Evolutionary conservation across 2,888 invertebrate genomes (phyloP), one percentile per base, ranked within the genome.

Genomic region (Blomia tropicalis): DNA sequence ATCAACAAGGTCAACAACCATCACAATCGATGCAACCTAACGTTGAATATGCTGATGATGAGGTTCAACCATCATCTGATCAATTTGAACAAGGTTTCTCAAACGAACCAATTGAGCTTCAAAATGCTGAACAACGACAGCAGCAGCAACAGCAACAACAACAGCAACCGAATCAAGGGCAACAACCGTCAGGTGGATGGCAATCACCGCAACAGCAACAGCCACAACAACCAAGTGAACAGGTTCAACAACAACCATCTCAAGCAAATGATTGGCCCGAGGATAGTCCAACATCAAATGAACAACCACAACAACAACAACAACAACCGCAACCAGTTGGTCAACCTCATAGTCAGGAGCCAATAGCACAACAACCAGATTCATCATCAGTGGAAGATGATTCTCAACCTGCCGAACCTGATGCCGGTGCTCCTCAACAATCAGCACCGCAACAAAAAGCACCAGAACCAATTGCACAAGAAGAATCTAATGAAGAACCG

Each of bases 261-360:
- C 31, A 27, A 19, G 27, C 19, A 25, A 22, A n/a, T 31, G 27
- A 30, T 31, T 53, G 17, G 51, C 23, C 30, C 11, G 31, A 11
- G 7, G 32, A 47, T 7, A 14, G 2, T 31, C 43, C 17, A 30
- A 43, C 11, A 29, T 11, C 4, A 43, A 19, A 7, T 36, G 60
- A 58, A 17, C 17, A 41, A 51, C 60, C 63, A 32, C 27, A 19
- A 59, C 62, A 61, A n/a, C 62, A 30, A 31, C 53, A 14, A 17
- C 60, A 4, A 43, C 41, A 4, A n/a, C 27, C 41, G 30, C 22
- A 64, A 44, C 25, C 11, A 41, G 29, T 1, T 17, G 51, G 32
- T 27, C 30, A 17, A 53, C 43, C 31, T 23, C 23, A 51, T n/a
- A 19, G 1, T 41, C 53, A 36, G 25, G 1, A 22, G 25, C 31